These are phyloP conservation scores for Spodoptera litura DNA, from an alignment of 1,140 invertebrate genomes.

Conservation along the genomic window DNA sequence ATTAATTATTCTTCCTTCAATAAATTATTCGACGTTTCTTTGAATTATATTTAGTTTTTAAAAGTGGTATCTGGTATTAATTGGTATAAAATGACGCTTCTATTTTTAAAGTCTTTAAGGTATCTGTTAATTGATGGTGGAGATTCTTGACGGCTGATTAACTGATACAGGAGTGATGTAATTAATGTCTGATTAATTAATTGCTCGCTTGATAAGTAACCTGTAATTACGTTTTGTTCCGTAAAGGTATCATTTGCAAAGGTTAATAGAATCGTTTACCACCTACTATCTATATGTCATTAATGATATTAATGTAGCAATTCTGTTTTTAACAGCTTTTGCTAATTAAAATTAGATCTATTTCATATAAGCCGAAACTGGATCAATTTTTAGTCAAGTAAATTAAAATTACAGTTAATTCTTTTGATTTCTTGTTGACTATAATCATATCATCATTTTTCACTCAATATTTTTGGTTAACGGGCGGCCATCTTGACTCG, in stretches of 20 bases:
- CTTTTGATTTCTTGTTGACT: too few relatives aligned
- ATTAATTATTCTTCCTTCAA: conserved; percentile 44
- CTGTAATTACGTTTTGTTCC: background rate
- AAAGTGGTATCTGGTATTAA: conserved; percentile 20
- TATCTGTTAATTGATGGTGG: conserved; percentile 24
- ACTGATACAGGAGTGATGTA: background rate
- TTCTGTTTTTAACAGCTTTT: too few relatives aligned
- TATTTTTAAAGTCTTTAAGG: conserved; percentile 25
- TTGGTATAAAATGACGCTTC: conserved; percentile 17
- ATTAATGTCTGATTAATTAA: background rate
- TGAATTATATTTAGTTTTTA: conserved; percentile 39
- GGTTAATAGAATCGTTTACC: background rate
- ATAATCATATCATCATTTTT: background rate
- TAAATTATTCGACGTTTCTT: conserved; percentile 40
- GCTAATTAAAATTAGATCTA: too few relatives aligned
- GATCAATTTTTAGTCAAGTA: too few relatives aligned
- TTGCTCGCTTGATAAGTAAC: background rate
- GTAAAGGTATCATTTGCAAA: background rate
- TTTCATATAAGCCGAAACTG: too few relatives aligned
- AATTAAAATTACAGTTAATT: too few relatives aligned
- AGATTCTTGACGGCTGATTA: background rate
- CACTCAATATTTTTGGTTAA: too few relatives aligned
- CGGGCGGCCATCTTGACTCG: background rate
- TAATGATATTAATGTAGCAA: background rate
- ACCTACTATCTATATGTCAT: background rate